Percentiles rank a stretch among this genome's conserved stretches.
Evolutionary conservation across 2,797 vertebrate species (phyloP).

Genomic region (Oophaga sylvatica): DNA sequence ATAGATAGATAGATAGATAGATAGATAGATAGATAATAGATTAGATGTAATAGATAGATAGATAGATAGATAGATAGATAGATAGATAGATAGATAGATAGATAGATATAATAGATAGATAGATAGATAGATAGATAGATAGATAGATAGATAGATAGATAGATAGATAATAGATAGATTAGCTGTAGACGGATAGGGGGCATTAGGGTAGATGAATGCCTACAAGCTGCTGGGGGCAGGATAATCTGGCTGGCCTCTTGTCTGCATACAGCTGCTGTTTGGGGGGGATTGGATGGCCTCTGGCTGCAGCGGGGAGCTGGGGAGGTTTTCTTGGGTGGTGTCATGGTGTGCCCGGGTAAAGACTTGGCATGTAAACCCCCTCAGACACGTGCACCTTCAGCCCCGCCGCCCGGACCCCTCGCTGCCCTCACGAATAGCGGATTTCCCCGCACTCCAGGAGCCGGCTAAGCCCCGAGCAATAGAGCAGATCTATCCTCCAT

Average conservation of each 20-base stretch:
- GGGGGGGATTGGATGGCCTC: constrained; percentile 56
- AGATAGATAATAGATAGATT: too few species aligned
- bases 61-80: too few species aligned
- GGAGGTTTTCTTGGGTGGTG: constrained; percentile 58
- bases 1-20: constrained; percentile 6
- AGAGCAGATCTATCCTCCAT: constrained; percentile 60
- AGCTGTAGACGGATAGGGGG: background rate
- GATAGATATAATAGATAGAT: too few species aligned
- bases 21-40: background rate
- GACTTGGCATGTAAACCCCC: constrained; percentile 68
- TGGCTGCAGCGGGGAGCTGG: constrained; percentile 62
- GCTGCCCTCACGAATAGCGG: constrained; percentile 72
- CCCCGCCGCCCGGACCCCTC: constrained; percentile 70
- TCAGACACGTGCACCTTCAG: constrained; percentile 74
- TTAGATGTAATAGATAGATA: too few species aligned
- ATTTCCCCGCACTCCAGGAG: constrained; percentile 71
- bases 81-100: too few species aligned
- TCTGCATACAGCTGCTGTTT: constrained; percentile 58
- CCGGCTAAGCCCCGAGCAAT: constrained; percentile 66
- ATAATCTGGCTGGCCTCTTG: constrained; percentile 38
- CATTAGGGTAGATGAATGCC: background rate
- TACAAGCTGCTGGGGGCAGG: constrained; percentile 26
- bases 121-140: too few species aligned
- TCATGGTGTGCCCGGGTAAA: constrained; percentile 67
- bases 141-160: too few species aligned